Evolutionary conservation across 2,888 invertebrate genomes (phyloP), one percentile per base, ranked within the genome.

Genomic region (Biston stratarius): DNA sequence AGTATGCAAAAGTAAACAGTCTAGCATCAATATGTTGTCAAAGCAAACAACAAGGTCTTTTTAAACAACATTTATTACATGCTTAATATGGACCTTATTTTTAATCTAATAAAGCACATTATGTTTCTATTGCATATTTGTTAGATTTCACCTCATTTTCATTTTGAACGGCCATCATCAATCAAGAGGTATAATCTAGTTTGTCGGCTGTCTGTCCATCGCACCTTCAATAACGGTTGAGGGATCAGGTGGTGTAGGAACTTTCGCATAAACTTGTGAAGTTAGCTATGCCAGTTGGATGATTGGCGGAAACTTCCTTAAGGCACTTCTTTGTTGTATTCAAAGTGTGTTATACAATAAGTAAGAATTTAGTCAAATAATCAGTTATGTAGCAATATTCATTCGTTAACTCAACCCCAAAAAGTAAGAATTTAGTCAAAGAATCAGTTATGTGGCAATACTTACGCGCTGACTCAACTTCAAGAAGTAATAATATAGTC

Each of bases 181-280:
- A 90, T 91, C 91, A 90, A 80, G 70, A 80, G 83, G 78, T 82
- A 83, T 90, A 89, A 90, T 91, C 88, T 82, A 85, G 90, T 90
- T 90, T 86, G 89, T 85, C 79, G 78, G 80, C 74, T 83, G 83
- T 87, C 85, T 84, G 86, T 85, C 85, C 80, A 75, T 79, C 77
- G 73, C 78, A 82, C 79, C 80, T 79, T 61, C 61, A 42, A 58
- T 64, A 58, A 34, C 42, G 53, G 59, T 15, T 40, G 34, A 45
- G 45, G 57, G 66, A 66, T 61, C 66, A 66, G 66, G 61, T 66
- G 66, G 61, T 15, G n/a, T 11, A 2, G 34, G 8, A 60, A 65
- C 49, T 60, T 60, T 56, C 48, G 36, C 38, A 15, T 42, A 33
- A 58, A 64, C 42, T 59, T 58, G 58, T 15, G 58, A 44, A 10